phyloP scores from a whole-genome alignment of 2,113 vertebrate genomes.

The Corydoras sp. region DNA sequence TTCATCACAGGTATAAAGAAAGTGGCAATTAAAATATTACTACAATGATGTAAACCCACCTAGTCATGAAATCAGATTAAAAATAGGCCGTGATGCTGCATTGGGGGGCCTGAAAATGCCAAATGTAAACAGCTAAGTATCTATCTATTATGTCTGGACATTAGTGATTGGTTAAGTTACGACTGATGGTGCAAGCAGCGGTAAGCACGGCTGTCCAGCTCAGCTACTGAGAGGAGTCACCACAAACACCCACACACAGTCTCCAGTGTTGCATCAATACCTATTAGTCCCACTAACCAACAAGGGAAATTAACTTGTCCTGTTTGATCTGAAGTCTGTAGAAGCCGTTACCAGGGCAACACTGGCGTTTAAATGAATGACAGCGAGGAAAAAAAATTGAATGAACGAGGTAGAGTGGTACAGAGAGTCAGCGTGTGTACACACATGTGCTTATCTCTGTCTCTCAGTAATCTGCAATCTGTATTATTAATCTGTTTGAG shows the following conservation, averaged over 20 bases:
- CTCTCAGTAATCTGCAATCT: conserved; percentile 49
- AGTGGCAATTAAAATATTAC: no score
- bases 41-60: no score
- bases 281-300: conserved; percentile 30
- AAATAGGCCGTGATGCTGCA: no score
- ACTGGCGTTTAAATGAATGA: conserved; percentile 9
- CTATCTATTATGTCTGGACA: no score
- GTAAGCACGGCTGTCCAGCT: background rate
- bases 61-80: no score
- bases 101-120: no score
- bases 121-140: no score
- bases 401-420: conserved; percentile 9
- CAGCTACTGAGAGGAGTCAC: background rate
- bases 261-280: conserved; percentile 22
- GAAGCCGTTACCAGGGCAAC: conserved; percentile 34
- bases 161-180: no score
- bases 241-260: conserved; percentile 12
- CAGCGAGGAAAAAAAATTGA: conserved; percentile 9
- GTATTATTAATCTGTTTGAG: conserved; percentile 47
- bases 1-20: no score
- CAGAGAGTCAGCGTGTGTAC: conserved; percentile 21
- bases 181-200: background rate
- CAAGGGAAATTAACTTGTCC: conserved; percentile 35
- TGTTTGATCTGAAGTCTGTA: conserved; percentile 20
- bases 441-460: conserved; percentile 35